phyloP scores from a whole-genome alignment of 2,888 invertebrate genomes.

The Lasioglossum zephyrum region DNA sequence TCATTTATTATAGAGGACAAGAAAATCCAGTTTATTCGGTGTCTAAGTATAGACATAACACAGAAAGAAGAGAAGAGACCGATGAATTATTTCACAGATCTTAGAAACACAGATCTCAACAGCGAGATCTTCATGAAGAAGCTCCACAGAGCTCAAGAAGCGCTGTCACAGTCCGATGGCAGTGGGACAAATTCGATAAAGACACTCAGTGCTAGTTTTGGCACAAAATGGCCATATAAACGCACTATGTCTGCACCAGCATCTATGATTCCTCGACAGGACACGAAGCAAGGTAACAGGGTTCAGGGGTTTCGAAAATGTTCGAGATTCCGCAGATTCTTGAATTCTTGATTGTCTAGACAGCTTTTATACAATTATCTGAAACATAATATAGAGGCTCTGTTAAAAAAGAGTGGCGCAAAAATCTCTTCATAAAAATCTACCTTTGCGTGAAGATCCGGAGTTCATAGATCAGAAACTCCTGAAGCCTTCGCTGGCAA shows the following conservation, averaged over 20 bases:
- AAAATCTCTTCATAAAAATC: no score
- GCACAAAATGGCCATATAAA: slow-evolving; percentile 97
- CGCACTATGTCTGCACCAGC: slow-evolving; percentile 97
- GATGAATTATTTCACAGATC: slow-evolving; percentile 86
- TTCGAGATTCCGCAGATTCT: background rate
- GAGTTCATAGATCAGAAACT: no score
- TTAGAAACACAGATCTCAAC: slow-evolving; percentile 94
- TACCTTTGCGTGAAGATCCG: no score
- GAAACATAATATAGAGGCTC: background rate
- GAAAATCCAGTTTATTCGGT: background rate
- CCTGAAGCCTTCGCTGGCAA: no score
- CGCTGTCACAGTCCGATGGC: slow-evolving; percentile 91
- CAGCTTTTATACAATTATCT: background rate
- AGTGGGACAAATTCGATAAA: slow-evolving; percentile 87
- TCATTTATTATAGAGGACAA: background rate
- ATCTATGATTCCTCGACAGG: slow-evolving; percentile 91
- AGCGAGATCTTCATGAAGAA: slow-evolving; percentile 94
- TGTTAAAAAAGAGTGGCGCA: no score
- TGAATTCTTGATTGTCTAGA: background rate
- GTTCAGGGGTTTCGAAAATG: background rate
- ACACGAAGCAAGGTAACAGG: slow-evolving; percentile 87
- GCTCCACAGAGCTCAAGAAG: slow-evolving; percentile 94
- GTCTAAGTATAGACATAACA: background rate
- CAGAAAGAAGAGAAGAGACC: background rate
- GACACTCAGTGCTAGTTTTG: slow-evolving; percentile 94